Evolutionary conservation across 2,797 vertebrate genomes (phyloP), one percentile per base, ranked within the genome.

Genomic region (Tokudaia tokunoshimensis): DNA sequence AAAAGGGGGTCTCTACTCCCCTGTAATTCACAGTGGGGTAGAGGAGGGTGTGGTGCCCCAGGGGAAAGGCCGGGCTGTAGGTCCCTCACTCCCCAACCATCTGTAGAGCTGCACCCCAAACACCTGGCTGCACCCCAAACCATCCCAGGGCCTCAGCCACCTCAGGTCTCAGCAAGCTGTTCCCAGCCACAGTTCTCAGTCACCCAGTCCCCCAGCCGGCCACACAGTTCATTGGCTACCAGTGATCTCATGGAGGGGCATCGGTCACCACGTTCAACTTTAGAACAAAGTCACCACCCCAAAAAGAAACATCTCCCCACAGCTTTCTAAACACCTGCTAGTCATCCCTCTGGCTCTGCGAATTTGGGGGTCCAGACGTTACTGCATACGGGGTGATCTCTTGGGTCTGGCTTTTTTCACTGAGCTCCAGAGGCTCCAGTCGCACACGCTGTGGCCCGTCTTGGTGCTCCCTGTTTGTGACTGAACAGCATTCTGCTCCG

Each of bases 401-500:
- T 41, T 29, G 50, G 65, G 67, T 88, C n/a, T 74, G 22, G 24
- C 26, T 86, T 70, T 31, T 70, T 26, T 52, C 47, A n/a, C 34
- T 85, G 47, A 34, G 31, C 44, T 41, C 50, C 67, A 19, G 7
- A 50, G 52, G 9, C 8, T 57, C 1, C 2, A 0, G 31, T 20
- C 4, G 15, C 0, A 6, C 11, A 0, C n/a, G 65, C 7, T 37
- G 34, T 41, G 65, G 9, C 8, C 0, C 3, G 14, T 37, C 44
- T 57, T 10, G 1, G 34, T 74, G 34, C 34, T 20, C 72, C 22
- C 65, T 17, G 20, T 57, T 87, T n/a, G 10, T 3, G 22, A 20
- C 47, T 72, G 67, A 57, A 57, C 22, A 57, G 8, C 24, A 0
- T 1, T 41, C n/a, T 17, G 8, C 85, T 55, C 65, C 57, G 85